Percentiles rank a stretch among this genome's conserved stretches.
These are phyloP conservation scores for Edolisoma coerulescens DNA, from an alignment of 2,113 vertebrate genomes.

Conservation along the genomic window DNA sequence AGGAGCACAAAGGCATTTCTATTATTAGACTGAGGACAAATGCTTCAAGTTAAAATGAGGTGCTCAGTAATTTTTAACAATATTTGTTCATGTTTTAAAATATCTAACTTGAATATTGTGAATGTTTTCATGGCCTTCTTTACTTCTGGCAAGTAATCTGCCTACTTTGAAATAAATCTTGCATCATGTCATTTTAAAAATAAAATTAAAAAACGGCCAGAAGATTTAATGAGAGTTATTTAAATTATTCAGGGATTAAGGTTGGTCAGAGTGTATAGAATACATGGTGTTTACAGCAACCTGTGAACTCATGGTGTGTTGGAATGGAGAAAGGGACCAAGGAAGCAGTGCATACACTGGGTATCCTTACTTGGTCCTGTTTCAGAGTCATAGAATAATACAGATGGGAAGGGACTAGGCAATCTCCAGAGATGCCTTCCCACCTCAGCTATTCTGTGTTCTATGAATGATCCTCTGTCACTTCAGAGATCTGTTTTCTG, in stretches of 20 bases:
- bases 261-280: not conserved
- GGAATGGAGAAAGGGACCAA: not conserved
- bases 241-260: not conserved
- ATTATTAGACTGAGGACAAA: not conserved
- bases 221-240: not conserved
- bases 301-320: not conserved
- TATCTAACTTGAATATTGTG: not conserved
- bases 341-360: not conserved
- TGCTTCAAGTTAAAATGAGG: not conserved
- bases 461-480: accelerated
- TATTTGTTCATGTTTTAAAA: not conserved
- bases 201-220: not conserved
- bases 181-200: not conserved
- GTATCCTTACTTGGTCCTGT: not conserved
- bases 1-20: not conserved
- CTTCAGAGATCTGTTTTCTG: not conserved
- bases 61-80: not conserved
- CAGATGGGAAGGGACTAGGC: not conserved
- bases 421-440: not conserved
- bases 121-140: not conserved
- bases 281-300: not conserved
- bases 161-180: not conserved
- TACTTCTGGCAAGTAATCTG: not conserved
- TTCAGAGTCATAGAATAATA: not conserved
- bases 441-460: not conserved